Base-by-base conservation (phyloP, 2,888 invertebrate genomes). In the Dendrolimus pini region DNA sequence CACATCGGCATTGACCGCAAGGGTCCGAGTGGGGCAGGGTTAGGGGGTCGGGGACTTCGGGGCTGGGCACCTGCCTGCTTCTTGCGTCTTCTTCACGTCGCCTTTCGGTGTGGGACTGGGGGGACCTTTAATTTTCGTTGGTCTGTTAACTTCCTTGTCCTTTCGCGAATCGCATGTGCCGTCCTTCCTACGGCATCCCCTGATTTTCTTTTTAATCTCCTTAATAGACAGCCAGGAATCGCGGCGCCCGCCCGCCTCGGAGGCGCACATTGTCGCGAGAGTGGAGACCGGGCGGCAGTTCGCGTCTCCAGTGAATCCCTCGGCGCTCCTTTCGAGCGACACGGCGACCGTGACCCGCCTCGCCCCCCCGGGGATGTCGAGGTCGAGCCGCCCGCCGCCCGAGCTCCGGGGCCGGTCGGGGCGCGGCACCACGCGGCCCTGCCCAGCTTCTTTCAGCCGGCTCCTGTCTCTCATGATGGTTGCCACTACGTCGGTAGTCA, bases 151-250 rank as follows among this genome's bases (percentile, higher is more conserved):
- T 9, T 18, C 30, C 9, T 12, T n/a, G n/a, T 42, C 1, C 7
- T 30, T 7, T 41, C 56, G 18, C 6, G 30, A 30, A 30, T 30
- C 30, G 30, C 30, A 6, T 30, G 30, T 30, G 30, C 0, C 30
- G 30, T 30, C 30, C 30, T 42, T 47, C 8, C 56, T 53, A 7
- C 59, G 60, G 54, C 61, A 58, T 1, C 64, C 62, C 0, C 64
- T 58, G 8, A 67, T 55, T 54, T 67, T 71, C 42, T 67, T 66
- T 53, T 69, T 68, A 9, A 72, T 61, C 8, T 65, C 65, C 54
- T 68, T 69, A 7, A 71, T 63, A 1, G 70, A 66, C 7, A 73
- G 59, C 73, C 75, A 74, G 0, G 71, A 62, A 14, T 62, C 63
- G 3, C 52, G 56, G 6, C 42, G 56, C 7, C 53, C 59, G n/a